These are phyloP conservation scores for Gobius niger DNA, from an alignment of 2,113 vertebrate species.

Conservation along the genomic window DNA sequence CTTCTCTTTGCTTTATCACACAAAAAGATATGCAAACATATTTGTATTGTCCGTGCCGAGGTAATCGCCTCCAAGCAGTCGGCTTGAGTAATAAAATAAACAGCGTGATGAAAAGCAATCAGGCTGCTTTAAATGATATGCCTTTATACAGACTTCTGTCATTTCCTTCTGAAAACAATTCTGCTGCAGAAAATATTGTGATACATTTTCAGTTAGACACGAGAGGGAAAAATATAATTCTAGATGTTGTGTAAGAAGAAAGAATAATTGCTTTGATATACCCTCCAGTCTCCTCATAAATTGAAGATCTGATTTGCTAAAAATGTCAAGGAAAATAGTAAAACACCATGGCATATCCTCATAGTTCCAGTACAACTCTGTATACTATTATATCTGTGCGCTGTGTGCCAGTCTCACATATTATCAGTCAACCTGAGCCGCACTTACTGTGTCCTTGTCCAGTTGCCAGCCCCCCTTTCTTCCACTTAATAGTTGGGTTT, in stretches of 20 bases:
- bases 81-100: background rate
- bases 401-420: slow-evolving; percentile 17
- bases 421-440: slow-evolving; percentile 27
- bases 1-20: background rate
- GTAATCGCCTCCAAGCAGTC: background rate
- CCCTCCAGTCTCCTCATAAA: too few species aligned
- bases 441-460: slow-evolving; percentile 22
- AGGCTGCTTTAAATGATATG: background rate
- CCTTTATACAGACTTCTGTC: background rate
- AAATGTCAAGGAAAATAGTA: background rate
- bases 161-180: background rate
- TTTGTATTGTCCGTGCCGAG: background rate
- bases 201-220: background rate
- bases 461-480: slow-evolving; percentile 12
- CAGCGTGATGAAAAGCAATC: slow-evolving; percentile 3
- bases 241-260: background rate
- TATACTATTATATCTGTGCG: slow-evolving; percentile 21
- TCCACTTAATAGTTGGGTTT: slow-evolving; percentile 18
- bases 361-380: too few species aligned
- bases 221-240: background rate
- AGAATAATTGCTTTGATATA: too few species aligned
- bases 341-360: slow-evolving; percentile 24
- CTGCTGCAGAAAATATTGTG: background rate
- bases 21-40: too few species aligned
- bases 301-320: too few species aligned